Evolutionary conservation across 2,888 invertebrate genomes (phyloP), one percentile per base, ranked within the genome.

Genomic region (Lasioglossum lativentre): DNA sequence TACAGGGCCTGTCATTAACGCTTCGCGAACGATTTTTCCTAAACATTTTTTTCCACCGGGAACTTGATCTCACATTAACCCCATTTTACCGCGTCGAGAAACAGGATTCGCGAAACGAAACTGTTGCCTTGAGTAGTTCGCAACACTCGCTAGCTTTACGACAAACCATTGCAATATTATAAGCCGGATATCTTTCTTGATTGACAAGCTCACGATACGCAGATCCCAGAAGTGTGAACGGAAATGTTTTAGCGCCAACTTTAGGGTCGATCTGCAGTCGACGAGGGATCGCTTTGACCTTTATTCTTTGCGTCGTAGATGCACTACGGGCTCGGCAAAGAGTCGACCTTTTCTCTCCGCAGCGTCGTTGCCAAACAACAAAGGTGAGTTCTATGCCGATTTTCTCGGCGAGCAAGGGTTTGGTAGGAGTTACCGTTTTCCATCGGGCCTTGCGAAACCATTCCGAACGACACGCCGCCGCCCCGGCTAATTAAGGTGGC

Each of bases 221-320:
- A 4, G n/a, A 52, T 52, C 23, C 2, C 52, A 19, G 8, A 63
- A 4, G 6, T 16, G 34, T 34, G 2, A 5, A 45, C 4, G 45
- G 0, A 45, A 52, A 73, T 52, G 52, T 34, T 52, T 52, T 47
- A 2, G 19, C 78, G 81, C 45, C 81, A 83, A 85, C 66, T 77
- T 56, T 42, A 75, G 63, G 83, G 79, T 80, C 66, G 76, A 82
- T 89, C 87, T 70, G 85, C n/a, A 56, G n/a, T n/a, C n/a, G 12
- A n/a, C 38, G 52, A 84, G 73, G 73, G 75, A 88, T 88, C 80
- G 52, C 80, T 87, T 30, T 89, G 90, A 92, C 90, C 92, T 92
- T 92, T 92, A 89, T 89, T 89, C 82, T 89, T 86, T 85, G 19
- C 74, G 52, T 70, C 45, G 71, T 77, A 86, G 87, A 88, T 63